Evolutionary conservation across 92 coral and sea anemone genomes (phyloP).

Genomic region (Porites rus): DNA sequence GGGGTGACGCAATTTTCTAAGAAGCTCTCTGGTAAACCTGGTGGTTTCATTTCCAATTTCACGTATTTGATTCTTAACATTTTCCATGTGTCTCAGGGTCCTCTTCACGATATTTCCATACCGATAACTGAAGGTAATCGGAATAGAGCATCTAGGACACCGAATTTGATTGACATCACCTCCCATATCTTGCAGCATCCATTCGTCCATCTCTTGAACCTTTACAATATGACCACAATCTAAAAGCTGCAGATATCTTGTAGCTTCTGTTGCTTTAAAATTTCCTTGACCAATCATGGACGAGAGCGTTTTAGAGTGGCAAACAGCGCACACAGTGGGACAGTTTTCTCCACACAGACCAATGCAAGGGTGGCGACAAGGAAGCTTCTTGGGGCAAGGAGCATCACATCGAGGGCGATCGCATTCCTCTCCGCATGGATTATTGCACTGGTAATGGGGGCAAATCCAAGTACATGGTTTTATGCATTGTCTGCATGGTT

Average conservation of each 20-base stretch:
- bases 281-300: conserved; percentile 21
- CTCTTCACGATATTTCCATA: conserved; percentile 66
- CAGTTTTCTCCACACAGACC: conserved; percentile 88
- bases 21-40: neutral
- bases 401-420: conserved; percentile 64
- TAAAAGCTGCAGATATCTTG: conserved; percentile 60
- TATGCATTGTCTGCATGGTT: conserved; percentile 62
- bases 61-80: conserved; percentile 8
- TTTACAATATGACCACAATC: conserved; percentile 76
- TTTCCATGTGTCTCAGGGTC: conserved; percentile 44
- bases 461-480: conserved; percentile 72
- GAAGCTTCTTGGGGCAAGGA: conserved; percentile 51
- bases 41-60: conserved; percentile 5
- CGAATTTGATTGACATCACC: conserved; percentile 31
- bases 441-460: conserved; percentile 68
- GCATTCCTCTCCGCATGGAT: conserved; percentile 70
- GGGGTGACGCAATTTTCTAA: no score
- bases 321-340: conserved; percentile 71
- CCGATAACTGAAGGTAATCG: conserved; percentile 62
- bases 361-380: conserved; percentile 76
- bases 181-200: conserved; percentile 51
- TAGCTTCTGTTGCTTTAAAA: neutral
- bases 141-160: conserved; percentile 61
- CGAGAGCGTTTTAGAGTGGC: conserved; percentile 46
- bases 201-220: conserved; percentile 67